Percentiles rank a stretch among this genome's conserved stretches.
These are phyloP conservation scores for Aleiodes testaceus DNA, from an alignment of 2,888 invertebrate species.

Conservation along the genomic window DNA sequence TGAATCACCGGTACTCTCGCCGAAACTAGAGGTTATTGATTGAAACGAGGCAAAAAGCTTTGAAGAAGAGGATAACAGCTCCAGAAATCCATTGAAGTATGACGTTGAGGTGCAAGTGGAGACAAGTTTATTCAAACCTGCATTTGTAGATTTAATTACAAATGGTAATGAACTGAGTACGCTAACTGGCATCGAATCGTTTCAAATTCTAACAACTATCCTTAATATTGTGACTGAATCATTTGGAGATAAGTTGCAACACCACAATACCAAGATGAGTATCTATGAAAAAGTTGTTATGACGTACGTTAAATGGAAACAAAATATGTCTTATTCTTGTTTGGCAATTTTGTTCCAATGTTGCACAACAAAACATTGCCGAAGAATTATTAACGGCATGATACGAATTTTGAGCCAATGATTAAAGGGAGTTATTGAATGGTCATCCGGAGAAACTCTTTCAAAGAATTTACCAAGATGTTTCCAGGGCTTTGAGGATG, in stretches of 20 bases:
- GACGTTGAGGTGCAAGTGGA: slow-evolving; percentile 36
- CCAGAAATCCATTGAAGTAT: not conserved
- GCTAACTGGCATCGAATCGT: slow-evolving; percentile 35
- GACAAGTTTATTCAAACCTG: slow-evolving; percentile 10
- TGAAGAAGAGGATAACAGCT: too few relatives aligned
- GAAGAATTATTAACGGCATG: slow-evolving; percentile 33
- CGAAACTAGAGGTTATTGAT: too few relatives aligned
- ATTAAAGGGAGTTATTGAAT: slow-evolving; percentile 31
- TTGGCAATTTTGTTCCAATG: slow-evolving; percentile 33
- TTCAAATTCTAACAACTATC: slow-evolving; percentile 34
- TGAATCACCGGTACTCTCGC: too few relatives aligned
- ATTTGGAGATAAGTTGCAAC: slow-evolving; percentile 1
- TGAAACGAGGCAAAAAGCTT: too few relatives aligned
- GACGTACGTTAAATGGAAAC: slow-evolving; percentile 45
- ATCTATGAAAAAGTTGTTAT: slow-evolving; percentile 31
- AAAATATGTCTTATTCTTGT: slow-evolving; percentile 42
- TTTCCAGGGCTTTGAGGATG: slow-evolving; percentile 54
- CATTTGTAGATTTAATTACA: slow-evolving; percentile 26
- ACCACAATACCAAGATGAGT: slow-evolving; percentile 24
- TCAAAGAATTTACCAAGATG: slow-evolving; percentile 53
- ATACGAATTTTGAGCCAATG: slow-evolving; percentile 29
- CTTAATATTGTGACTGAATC: slow-evolving; percentile 35
- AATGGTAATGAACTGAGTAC: slow-evolving; percentile 27
- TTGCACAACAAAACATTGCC: slow-evolving; percentile 17
- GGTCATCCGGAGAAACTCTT: slow-evolving; percentile 50